Evolutionary conservation across 2,888 invertebrate species (phyloP).

Genomic region (Chamaedrilus cognettii): DNA sequence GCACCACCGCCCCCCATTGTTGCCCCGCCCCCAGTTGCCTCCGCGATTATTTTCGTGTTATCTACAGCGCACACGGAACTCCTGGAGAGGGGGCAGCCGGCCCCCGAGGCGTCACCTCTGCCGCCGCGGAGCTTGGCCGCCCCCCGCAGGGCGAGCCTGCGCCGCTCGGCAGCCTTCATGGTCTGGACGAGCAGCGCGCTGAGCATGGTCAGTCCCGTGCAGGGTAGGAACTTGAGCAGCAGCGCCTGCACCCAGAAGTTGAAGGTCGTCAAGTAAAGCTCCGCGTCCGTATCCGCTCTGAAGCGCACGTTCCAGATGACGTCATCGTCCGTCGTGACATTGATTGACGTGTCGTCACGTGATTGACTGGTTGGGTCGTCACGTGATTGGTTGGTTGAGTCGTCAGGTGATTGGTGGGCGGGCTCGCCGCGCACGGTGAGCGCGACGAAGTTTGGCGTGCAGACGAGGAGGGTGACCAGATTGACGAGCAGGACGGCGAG

Average conservation of each 20-base stretch:
- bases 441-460: slow-evolving; percentile 61
- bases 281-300: slow-evolving; percentile 54
- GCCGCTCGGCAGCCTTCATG: slow-evolving; percentile 55
- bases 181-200: slow-evolving; percentile 60
- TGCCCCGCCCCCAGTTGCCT: background rate
- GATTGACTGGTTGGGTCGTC: slow-evolving; percentile 60
- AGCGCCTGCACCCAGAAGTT: slow-evolving; percentile 94
- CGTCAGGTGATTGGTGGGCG: slow-evolving; percentile 2
- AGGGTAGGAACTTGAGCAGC: slow-evolving; percentile 88
- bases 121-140: background rate
- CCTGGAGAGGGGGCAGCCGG: no score
- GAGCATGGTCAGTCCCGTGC: slow-evolving; percentile 78
- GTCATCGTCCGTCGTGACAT: slow-evolving; percentile 78
- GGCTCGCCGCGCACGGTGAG: slow-evolving; percentile 17
- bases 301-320: slow-evolving; percentile 61
- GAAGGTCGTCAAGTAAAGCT: slow-evolving; percentile 60
- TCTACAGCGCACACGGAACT: no score
- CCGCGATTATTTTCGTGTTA: background rate
- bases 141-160: slow-evolving; percentile 47
- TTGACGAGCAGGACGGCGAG: slow-evolving; percentile 71
- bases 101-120: no score
- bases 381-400: slow-evolving; percentile 62
- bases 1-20: slow-evolving; percentile 21
- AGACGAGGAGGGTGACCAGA: slow-evolving; percentile 50
- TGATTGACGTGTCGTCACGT: slow-evolving; percentile 71